Conservation (phyloP, 2,888 invertebrate genomes). For the Chironomus tentans region DNA sequence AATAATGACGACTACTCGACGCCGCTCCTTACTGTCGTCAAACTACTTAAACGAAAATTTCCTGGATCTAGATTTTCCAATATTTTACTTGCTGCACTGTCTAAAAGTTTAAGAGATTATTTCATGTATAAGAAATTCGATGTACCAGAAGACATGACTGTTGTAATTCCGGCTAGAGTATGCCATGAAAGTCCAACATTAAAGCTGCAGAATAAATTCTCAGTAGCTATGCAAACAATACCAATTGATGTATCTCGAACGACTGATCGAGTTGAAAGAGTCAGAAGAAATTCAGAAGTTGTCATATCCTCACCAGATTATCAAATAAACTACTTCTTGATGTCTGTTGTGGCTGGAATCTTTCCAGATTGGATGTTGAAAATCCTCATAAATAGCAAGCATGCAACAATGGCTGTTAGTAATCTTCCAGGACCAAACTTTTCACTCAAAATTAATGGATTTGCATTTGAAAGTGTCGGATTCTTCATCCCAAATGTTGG, state of each 20-base stretch:
- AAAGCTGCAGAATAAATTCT: slow-evolving; percentile 44
- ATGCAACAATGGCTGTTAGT: slow-evolving; percentile 46
- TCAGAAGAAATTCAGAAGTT: slow-evolving; percentile 37
- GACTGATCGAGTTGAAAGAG: slow-evolving; percentile 34
- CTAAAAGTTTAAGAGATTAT: slow-evolving; percentile 43
- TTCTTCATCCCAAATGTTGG: slow-evolving; percentile 49
- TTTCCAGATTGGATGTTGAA: slow-evolving; percentile 42
- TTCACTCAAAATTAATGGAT: slow-evolving; percentile 41
- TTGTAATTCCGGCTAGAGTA: slow-evolving; percentile 34
- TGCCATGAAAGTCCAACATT: slow-evolving; percentile 29
- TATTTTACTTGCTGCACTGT: slow-evolving; percentile 44
- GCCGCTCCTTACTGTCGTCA: slow-evolving; percentile 39
- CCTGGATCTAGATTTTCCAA: slow-evolving; percentile 43
- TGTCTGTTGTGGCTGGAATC: slow-evolving; percentile 41
- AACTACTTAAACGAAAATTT: slow-evolving; percentile 37
- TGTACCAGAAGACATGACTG: slow-evolving; percentile 32
- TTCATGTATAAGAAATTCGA: slow-evolving; percentile 37
- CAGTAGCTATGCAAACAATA: slow-evolving; percentile 44
- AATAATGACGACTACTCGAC: slow-evolving; percentile 32
- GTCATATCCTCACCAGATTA: slow-evolving; percentile 43
- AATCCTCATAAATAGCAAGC: slow-evolving; percentile 41
- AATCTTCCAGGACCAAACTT: slow-evolving; percentile 46
- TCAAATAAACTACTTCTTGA: slow-evolving; percentile 45
- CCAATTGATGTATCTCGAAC: slow-evolving; percentile 35
- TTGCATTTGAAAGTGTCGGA: slow-evolving; percentile 42